A percentile compares a stretch with the other conserved stretches of the same genome.
Conservation (phyloP, 2,113 vertebrate species). For the Corythornis vintsioides region DNA sequence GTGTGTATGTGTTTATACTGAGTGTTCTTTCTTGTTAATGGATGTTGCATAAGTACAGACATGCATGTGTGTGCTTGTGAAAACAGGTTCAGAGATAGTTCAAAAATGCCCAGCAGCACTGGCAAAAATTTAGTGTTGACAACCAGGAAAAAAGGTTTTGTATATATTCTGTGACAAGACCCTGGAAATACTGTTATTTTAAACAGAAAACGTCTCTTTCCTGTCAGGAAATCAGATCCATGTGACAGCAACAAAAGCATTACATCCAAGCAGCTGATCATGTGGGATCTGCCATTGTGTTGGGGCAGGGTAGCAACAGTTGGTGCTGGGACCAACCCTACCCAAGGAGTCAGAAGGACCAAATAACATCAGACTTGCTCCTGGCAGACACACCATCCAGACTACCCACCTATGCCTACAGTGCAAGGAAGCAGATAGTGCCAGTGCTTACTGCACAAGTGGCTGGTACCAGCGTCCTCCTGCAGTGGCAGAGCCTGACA, state of each 20-base stretch:
- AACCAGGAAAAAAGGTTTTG: neutral
- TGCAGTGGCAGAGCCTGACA: accelerated
- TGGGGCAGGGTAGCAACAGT: neutral
- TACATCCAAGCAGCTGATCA: accelerated
- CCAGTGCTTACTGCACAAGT: neutral
- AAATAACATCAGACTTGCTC: neutral
- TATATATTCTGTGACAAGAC: neutral
- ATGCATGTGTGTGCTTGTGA: neutral
- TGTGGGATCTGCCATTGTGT: neutral
- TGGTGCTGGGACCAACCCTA: neutral
- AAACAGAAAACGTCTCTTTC: neutral
- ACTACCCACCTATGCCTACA: neutral
- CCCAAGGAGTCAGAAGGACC: neutral
- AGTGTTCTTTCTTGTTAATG: neutral
- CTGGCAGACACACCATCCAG: neutral
- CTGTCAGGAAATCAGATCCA: neutral
- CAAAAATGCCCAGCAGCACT: neutral
- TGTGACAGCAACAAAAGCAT: accelerated
- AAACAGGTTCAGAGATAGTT: neutral
- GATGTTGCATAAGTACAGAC: neutral
- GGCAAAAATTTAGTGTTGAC: neutral
- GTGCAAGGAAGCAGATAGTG: neutral
- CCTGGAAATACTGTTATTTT: neutral
- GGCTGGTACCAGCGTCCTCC: neutral
- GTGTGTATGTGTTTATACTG: neutral